A percentile compares a stretch with the other conserved stretches of the same genome.
Conservation (phyloP, 2,113 vertebrate genomes). For the Colistium nudipinnis region DNA sequence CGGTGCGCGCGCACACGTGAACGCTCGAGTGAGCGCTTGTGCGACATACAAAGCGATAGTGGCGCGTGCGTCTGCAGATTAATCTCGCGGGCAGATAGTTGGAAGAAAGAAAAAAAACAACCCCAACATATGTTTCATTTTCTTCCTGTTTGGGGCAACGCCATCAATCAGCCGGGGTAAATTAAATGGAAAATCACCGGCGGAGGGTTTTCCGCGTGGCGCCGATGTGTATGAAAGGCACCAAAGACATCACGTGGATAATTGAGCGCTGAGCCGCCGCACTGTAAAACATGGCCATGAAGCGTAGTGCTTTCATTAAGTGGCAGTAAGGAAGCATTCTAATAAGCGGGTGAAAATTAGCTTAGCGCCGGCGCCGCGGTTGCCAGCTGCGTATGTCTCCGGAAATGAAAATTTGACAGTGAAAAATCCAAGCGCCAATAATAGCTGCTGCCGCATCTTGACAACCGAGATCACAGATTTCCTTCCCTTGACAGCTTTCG, state of each 20-base stretch:
- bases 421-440: slow-evolving; percentile 46
- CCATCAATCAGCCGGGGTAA: slow-evolving; percentile 68
- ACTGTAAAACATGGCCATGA: slow-evolving; percentile 38
- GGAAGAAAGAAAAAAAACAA: too few species aligned
- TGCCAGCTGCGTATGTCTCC: slow-evolving; percentile 36
- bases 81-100: not conserved
- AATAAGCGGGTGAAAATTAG: slow-evolving; percentile 54
- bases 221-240: slow-evolving; percentile 52
- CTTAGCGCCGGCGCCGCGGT: slow-evolving; percentile 13
- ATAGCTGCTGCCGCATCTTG: slow-evolving; percentile 20
- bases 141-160: slow-evolving; percentile 38
- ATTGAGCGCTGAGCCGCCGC: slow-evolving; percentile 37
- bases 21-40: not conserved
- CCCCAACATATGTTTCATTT: slow-evolving; percentile 60
- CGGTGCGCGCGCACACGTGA: not conserved
- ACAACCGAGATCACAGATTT: not conserved
- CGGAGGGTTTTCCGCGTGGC: slow-evolving; percentile 35
- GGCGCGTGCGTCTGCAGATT: slow-evolving; percentile 12
- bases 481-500: not conserved
- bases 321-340: slow-evolving; percentile 39
- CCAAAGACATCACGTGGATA: slow-evolving; percentile 38
- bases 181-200: slow-evolving; percentile 63
- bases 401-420: slow-evolving; percentile 54
- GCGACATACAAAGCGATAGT: slow-evolving; percentile 36
- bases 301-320: slow-evolving; percentile 57